phyloP scores from a whole-genome alignment of 2,888 invertebrate genomes.

The Myopa tessellatipennis region DNA sequence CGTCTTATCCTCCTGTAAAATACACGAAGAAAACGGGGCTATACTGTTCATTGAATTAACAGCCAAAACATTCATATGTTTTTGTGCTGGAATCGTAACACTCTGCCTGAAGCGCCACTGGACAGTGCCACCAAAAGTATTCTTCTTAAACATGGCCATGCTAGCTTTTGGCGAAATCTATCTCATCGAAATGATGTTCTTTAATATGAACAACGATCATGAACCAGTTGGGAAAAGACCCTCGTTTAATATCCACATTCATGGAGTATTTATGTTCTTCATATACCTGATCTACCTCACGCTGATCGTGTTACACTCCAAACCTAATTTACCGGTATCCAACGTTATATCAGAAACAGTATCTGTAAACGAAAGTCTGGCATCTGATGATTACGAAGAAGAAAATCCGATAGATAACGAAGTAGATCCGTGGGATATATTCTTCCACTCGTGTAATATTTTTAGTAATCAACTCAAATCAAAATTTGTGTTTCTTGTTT shows the following conservation, averaged over 20 bases:
- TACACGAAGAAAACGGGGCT: conserved; percentile 13
- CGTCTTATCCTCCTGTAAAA: not conserved
- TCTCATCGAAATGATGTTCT: conserved; percentile 7
- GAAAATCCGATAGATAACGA: not conserved
- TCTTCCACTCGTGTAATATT: conserved; percentile 10
- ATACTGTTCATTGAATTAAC: conserved; percentile 14
- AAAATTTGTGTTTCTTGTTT: not conserved
- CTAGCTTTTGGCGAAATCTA: conserved; percentile 21
- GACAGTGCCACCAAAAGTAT: not conserved
- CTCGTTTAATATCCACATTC: conserved; percentile 19
- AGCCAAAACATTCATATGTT: conserved; percentile 21
- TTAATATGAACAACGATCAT: conserved; percentile 20
- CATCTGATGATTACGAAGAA: not conserved
- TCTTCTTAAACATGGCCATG: conserved; percentile 14
- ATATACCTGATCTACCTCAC: conserved; percentile 16
- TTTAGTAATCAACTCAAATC: not conserved
- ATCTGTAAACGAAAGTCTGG: not conserved
- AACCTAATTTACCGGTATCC: not conserved
- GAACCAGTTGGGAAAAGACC: not conserved
- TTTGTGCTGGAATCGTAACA: conserved; percentile 5
- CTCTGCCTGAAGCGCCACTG: conserved; percentile 12
- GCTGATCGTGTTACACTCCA: not conserved
- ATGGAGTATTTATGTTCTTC: conserved; percentile 18
- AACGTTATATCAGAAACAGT: no score
- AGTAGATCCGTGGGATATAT: conserved; percentile 1